Evolutionary conservation across 1,140 invertebrate species (phyloP), one percentile per base, ranked within the genome.

Genomic region (Sitophilus oryzae): DNA sequence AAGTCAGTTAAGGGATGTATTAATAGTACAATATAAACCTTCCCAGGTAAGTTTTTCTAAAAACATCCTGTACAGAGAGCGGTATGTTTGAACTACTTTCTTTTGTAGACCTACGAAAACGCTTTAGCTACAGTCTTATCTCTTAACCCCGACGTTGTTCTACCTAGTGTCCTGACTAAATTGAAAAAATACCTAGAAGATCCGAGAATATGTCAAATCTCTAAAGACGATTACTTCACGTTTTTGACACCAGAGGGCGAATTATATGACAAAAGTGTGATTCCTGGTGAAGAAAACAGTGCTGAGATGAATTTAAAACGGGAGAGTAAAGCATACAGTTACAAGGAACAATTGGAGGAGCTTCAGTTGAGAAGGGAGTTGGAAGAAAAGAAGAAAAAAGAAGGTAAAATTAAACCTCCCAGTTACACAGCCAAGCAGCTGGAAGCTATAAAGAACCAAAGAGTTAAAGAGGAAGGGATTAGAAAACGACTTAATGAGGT

Each of bases 311-410:
- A 98, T 64, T 81, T 98, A 66, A 96, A 94, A 74, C 78, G 94
- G 35, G 95, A 98, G 68, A 98, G 91, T 69, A 98, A 97, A 76
- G 89, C 85, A 2, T 98, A 98, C 71, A 95, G 92, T 14, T 96
- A 93, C 70, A 94, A 96, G 69, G 96, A 98, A 63, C 96, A 98
- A 71, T 77, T 96, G 65, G 95, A 96, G 68, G 96, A 98, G 71
- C 72, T 96, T 49, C 89, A 95, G 66, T 73, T 98, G 23, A 77
- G 89, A 30, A 85, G 92, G 60, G 95, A 98, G 76, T 74, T 97
- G 8, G 95, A 95, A 60, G 91, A 93, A 61, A 96, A 78, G 43
- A 85, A 85, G 59, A 80, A 81, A 36, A 83, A 84, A 62, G 88
- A 93, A 67, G 91, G 91, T 2, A 88, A 86, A 69, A 76, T 84